Percentiles rank a stretch among this genome's conserved stretches.
phyloP scores from a whole-genome alignment of 2,888 invertebrate species.

The Alitta virens region DNA sequence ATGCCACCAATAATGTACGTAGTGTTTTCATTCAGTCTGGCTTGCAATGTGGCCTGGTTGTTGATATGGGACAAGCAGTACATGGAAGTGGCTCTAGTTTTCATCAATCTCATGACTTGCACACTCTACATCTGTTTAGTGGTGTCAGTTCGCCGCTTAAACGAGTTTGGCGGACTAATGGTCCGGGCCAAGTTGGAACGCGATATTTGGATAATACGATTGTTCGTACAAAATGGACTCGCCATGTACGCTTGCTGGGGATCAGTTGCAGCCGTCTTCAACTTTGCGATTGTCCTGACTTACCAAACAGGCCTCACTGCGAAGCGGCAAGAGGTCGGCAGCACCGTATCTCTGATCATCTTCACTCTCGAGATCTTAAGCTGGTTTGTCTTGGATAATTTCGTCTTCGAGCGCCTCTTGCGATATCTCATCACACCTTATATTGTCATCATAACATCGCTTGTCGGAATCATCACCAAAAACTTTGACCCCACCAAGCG shows the following conservation, averaged over 20 bases:
- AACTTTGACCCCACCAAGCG: conserved; percentile 21
- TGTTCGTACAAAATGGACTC: conserved; percentile 48
- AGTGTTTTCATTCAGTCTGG: conserved; percentile 33
- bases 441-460: conserved; percentile 42
- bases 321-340: conserved; percentile 24
- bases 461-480: conserved; percentile 37
- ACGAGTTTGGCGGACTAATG: conserved; percentile 31
- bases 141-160: conserved; percentile 35
- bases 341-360: conserved; percentile 37
- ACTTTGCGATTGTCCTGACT: conserved; percentile 42
- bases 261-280: conserved; percentile 45
- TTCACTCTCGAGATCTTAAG: conserved; percentile 35
- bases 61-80: conserved; percentile 43
- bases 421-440: conserved; percentile 51
- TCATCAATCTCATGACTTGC: conserved; percentile 29
- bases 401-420: conserved; percentile 41
- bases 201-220: conserved; percentile 46
- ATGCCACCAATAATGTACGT: conserved; percentile 37
- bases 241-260: conserved; percentile 49
- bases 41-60: conserved; percentile 43
- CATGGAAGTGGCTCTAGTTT: conserved; percentile 32
- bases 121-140: conserved; percentile 35
- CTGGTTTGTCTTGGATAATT: conserved; percentile 43
- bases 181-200: conserved; percentile 28
- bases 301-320: conserved; percentile 25